These are phyloP conservation scores for Anomalospiza imberbis DNA, from an alignment of 2,797 vertebrate species.

Conservation along the genomic window DNA sequence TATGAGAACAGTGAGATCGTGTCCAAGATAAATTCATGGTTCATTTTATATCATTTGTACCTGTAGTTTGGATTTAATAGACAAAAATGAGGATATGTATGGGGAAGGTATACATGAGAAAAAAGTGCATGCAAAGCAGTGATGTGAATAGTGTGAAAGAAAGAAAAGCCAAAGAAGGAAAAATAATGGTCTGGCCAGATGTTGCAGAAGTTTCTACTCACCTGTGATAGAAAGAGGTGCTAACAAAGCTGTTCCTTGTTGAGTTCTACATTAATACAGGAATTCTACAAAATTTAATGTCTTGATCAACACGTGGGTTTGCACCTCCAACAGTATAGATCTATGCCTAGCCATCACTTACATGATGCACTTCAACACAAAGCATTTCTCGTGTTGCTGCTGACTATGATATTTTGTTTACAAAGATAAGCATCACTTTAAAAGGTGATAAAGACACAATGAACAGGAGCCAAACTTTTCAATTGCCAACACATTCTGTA, in stretches of 20 bases:
- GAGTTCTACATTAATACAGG: background rate
- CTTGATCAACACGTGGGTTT: background rate
- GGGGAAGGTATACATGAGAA: background rate
- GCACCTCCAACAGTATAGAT: background rate
- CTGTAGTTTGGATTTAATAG: background rate
- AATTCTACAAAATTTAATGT: background rate
- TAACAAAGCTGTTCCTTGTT: background rate
- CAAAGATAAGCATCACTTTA: background rate
- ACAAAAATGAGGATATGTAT: background rate
- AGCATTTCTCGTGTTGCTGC: background rate
- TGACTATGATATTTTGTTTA: background rate
- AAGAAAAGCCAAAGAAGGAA: background rate
- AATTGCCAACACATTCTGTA: background rate
- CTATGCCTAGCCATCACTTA: background rate
- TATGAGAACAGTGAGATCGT: background rate
- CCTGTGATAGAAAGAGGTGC: background rate
- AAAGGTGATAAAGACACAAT: background rate
- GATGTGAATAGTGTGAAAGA: background rate
- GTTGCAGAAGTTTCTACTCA: background rate
- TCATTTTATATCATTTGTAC: background rate
- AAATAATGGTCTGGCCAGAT: background rate
- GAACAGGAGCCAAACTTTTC: background rate
- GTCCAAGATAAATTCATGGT: background rate
- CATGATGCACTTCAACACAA: background rate
- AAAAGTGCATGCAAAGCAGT: background rate